Evolutionary conservation across 2,797 vertebrate genomes (phyloP).

Genomic region (Hoplostethus mediterraneus): DNA sequence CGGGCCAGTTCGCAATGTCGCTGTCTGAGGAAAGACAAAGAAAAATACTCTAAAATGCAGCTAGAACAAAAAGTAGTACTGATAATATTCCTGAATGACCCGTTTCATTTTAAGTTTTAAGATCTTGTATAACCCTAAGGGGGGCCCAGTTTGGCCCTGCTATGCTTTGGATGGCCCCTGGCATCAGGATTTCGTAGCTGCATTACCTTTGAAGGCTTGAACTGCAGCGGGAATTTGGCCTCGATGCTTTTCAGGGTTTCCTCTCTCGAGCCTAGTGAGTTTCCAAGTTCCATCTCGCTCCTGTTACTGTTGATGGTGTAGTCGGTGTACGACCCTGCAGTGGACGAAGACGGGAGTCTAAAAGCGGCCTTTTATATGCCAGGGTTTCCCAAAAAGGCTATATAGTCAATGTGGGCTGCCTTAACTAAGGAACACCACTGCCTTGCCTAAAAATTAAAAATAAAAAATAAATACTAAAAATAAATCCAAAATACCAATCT

Average conservation of each 20-base stretch:
- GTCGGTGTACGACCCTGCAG: constrained; percentile 90
- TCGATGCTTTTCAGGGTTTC: constrained; percentile 94
- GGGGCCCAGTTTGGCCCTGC: no score
- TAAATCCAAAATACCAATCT: no score
- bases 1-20: constrained; percentile 85
- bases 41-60: not conserved
- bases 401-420: no score
- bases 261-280: constrained; percentile 87
- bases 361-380: not conserved
- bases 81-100: no score
- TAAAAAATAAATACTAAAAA: no score
- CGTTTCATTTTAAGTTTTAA: no score
- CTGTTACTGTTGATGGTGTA: constrained; percentile 91
- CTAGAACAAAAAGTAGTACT: no score
- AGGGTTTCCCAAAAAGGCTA: no score
- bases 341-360: not conserved
- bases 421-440: no score
- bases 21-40: constrained; percentile 75
- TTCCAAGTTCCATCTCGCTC: constrained; percentile 88
- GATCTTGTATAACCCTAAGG: not conserved
- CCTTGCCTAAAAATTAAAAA: no score
- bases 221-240: constrained; percentile 88
- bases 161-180: not conserved
- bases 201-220: constrained; percentile 85
- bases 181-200: not conserved